A percentile compares a stretch with the other conserved stretches of the same genome.
Conservation (phyloP, 2,797 vertebrate species). For the Onychomys torridus region DNA sequence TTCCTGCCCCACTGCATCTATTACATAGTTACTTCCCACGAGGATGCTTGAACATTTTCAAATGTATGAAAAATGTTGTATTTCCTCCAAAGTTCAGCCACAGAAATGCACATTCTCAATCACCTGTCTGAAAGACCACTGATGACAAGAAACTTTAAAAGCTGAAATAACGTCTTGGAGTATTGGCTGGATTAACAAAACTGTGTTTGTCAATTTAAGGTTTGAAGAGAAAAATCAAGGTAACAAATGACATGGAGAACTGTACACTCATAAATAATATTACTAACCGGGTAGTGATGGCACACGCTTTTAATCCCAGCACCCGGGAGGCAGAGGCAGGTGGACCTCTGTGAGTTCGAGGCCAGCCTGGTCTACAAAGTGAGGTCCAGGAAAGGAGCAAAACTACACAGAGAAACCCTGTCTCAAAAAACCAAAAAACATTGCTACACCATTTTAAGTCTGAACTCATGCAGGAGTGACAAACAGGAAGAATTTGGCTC, state of each 20-base stretch:
- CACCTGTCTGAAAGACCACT: background rate
- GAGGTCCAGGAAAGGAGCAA: no score
- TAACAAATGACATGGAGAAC: background rate
- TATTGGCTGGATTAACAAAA: background rate
- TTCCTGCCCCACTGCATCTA: background rate
- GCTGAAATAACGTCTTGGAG: background rate
- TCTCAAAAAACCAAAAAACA: background rate
- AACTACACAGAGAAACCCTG: no score
- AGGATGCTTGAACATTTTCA: background rate
- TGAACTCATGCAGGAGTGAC: constrained; percentile 17
- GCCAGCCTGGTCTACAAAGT: no score
- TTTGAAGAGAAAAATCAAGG: background rate
- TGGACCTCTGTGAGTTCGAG: no score
- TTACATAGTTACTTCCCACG: background rate
- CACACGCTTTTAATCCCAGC: no score
- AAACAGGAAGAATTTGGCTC: background rate
- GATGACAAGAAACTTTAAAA: background rate
- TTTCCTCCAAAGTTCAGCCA: constrained; percentile 36
- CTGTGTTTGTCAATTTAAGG: background rate
- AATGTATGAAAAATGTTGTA: background rate
- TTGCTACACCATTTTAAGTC: background rate
- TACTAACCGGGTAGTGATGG: background rate
- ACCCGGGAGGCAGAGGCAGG: no score
- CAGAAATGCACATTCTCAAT: background rate
- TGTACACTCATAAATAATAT: constrained; percentile 21